Evolutionary conservation across 2,113 vertebrate genomes (phyloP).

Genomic region (Protobothrops flavoviridis): DNA sequence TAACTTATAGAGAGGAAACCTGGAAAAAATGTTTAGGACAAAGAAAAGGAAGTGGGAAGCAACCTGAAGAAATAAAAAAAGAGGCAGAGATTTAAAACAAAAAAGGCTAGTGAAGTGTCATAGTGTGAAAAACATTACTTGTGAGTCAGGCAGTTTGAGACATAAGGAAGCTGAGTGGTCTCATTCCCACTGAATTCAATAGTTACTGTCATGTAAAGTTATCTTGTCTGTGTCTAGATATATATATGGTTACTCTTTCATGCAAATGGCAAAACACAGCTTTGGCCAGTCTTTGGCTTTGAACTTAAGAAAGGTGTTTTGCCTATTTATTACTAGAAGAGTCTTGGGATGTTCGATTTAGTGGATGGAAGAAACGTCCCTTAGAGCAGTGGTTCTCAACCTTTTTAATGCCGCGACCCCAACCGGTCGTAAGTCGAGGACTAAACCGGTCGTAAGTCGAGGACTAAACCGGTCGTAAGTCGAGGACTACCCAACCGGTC

Average conservation of each 20-base stretch:
- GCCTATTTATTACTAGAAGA: background rate
- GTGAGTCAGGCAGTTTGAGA: background rate
- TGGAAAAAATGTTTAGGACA: background rate
- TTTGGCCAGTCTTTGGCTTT: background rate
- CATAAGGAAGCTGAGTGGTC: background rate
- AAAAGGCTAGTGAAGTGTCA: background rate
- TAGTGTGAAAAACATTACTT: background rate
- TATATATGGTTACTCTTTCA: background rate
- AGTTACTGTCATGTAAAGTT: background rate
- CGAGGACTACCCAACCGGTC: no score
- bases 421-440: no score
- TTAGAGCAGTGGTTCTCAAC: no score
- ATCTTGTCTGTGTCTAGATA: background rate
- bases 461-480: no score
- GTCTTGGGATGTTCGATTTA: background rate
- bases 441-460: no score
- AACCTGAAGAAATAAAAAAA: background rate
- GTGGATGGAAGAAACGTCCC: background rate
- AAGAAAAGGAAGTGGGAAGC: background rate
- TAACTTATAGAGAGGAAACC: background rate
- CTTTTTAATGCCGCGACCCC: no score
- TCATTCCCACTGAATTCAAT: background rate
- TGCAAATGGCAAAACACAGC: background rate
- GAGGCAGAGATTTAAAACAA: background rate
- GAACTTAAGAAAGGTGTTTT: background rate